These are phyloP conservation scores for Gryon sp. DNA, from an alignment of 1,140 invertebrate genomes.

Conservation along the genomic window DNA sequence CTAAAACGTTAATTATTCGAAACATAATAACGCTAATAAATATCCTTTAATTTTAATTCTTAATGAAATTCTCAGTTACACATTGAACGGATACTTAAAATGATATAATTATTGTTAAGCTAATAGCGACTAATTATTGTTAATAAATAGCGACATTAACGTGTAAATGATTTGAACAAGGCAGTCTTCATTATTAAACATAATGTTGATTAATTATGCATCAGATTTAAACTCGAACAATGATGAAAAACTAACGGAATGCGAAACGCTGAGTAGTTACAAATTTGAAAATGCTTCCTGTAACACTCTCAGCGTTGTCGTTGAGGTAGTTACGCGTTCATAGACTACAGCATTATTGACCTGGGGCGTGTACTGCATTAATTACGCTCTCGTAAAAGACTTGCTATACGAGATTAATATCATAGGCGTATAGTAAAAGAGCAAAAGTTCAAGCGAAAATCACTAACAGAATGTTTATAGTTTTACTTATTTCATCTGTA, in stretches of 20 bases:
- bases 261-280: slow-evolving; percentile 23
- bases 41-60: no score
- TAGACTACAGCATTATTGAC: slow-evolving; percentile 54
- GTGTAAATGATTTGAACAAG: no score
- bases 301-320: slow-evolving; percentile 40
- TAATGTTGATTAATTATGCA: no score
- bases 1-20: no score
- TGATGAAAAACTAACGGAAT: slow-evolving; percentile 6
- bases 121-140: no score
- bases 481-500: slow-evolving; percentile 2
- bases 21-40: no score
- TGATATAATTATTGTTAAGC: no score
- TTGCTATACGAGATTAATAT: slow-evolving; percentile 51
- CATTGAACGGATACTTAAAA: no score
- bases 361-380: slow-evolving; percentile 55
- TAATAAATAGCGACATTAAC: no score
- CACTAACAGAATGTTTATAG: slow-evolving; percentile 7
- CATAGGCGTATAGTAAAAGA: slow-evolving; percentile 40
- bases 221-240: slow-evolving; percentile 4
- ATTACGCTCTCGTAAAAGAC: slow-evolving; percentile 52
- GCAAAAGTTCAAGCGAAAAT: slow-evolving; percentile 19
- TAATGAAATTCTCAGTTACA: no score
- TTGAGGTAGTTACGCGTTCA: slow-evolving; percentile 42
- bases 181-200: no score
- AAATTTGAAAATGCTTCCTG: slow-evolving; percentile 45